Percentiles rank a stretch among this genome's conserved stretches.
Evolutionary conservation across 2,797 vertebrate species (phyloP).

Genomic region (Enoplosus armatus): DNA sequence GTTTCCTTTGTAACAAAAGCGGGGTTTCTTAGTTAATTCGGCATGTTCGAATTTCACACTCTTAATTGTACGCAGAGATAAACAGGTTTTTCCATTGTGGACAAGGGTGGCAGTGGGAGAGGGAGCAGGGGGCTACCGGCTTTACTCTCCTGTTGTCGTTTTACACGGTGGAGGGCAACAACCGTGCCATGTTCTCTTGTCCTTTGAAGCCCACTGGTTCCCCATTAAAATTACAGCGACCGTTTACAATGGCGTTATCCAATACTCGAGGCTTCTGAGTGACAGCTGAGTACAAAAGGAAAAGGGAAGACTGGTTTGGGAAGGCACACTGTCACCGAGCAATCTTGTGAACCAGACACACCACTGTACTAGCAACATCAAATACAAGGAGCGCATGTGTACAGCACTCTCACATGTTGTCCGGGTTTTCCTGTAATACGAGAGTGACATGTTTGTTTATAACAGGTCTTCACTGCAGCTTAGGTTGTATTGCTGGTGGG

Average conservation of each 20-base stretch:
- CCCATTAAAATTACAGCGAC: slow-evolving; percentile 76
- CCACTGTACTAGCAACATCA: slow-evolving; percentile 45
- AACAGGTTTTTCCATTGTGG: slow-evolving; percentile 81
- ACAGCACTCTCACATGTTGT: slow-evolving; percentile 4
- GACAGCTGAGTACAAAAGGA: slow-evolving; percentile 74
- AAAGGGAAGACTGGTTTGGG: slow-evolving; percentile 50
- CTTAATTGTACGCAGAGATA: slow-evolving; percentile 85
- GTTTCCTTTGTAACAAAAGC: slow-evolving; percentile 86
- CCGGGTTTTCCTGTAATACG: slow-evolving; percentile 21
- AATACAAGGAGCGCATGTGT: slow-evolving; percentile 42
- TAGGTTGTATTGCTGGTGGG: slow-evolving; percentile 15
- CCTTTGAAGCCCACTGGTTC: slow-evolving; percentile 76
- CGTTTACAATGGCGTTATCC: slow-evolving; percentile 80
- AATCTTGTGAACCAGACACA: slow-evolving; percentile 64
- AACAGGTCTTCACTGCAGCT: slow-evolving; percentile 22
- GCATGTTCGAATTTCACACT: slow-evolving; percentile 87
- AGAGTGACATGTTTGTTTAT: slow-evolving; percentile 29
- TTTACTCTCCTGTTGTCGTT: slow-evolving; percentile 66
- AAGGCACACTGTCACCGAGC: slow-evolving; percentile 57
- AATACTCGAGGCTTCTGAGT: slow-evolving; percentile 78
- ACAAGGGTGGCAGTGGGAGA: slow-evolving; percentile 47
- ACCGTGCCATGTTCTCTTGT: slow-evolving; percentile 69
- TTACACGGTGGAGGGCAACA: slow-evolving; percentile 74
- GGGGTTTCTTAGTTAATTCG: slow-evolving; percentile 84
- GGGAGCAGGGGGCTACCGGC: slow-evolving; percentile 43